Conservation (phyloP, 2,888 invertebrate species). For the Ditylenchus weischeri region DNA sequence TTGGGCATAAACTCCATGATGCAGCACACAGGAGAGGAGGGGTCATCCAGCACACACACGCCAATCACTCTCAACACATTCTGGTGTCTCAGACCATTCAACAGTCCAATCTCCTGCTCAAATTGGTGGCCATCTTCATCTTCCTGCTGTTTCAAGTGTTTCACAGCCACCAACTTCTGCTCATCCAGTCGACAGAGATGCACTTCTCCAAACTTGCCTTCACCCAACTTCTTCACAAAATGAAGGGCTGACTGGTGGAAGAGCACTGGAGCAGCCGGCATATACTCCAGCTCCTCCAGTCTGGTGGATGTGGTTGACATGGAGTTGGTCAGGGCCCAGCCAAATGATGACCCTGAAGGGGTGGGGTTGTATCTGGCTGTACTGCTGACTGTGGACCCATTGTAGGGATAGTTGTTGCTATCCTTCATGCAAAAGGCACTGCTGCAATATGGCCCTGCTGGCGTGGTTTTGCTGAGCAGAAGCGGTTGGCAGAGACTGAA, state of each 20-base stretch:
- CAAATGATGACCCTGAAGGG: conserved; percentile 12
- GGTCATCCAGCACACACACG: conserved; percentile 37
- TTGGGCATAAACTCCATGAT: conserved; percentile 67
- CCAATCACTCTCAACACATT: conserved; percentile 52
- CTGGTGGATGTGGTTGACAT: too few species aligned
- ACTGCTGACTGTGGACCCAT: too few species aligned
- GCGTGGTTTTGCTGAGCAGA: too few species aligned
- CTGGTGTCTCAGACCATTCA: conserved; percentile 45
- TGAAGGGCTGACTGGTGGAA: conserved; percentile 63
- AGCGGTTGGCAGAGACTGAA: too few species aligned
- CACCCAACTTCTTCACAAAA: conserved; percentile 76
- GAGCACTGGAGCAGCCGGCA: background rate
- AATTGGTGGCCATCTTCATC: conserved; percentile 21
- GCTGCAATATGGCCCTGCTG: too few species aligned
- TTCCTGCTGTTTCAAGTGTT: conserved; percentile 38
- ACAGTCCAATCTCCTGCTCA: conserved; percentile 40
- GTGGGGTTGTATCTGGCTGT: conserved; percentile 9
- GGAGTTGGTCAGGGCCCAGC: background rate
- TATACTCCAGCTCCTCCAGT: background rate
- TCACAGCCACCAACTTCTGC: conserved; percentile 34
- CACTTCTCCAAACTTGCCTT: conserved; percentile 43
- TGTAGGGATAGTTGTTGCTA: too few species aligned
- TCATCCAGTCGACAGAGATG: conserved; percentile 44
- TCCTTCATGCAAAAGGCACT: too few species aligned
- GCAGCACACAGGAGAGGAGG: conserved; percentile 70